Evolutionary conservation across 2,113 vertebrate species (phyloP).

Genomic region (Bucco capensis): DNA sequence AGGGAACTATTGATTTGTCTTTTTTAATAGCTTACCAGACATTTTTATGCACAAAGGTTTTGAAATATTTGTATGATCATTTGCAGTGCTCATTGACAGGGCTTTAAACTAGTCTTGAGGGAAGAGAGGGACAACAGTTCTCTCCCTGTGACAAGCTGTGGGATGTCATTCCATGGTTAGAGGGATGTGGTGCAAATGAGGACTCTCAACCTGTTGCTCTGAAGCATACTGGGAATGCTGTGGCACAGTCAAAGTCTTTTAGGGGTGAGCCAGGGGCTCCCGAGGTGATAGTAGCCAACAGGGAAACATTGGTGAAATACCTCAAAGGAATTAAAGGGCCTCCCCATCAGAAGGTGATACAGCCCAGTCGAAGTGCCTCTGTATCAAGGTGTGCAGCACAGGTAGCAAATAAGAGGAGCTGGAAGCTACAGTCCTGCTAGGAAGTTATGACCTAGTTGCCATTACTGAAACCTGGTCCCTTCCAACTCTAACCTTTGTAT

Average conservation of each 20-base stretch:
- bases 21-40: neutral
- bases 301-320: neutral
- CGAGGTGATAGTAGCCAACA: neutral
- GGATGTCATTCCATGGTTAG: too few relatives aligned
- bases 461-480: neutral
- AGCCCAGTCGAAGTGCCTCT: neutral
- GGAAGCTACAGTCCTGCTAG: neutral
- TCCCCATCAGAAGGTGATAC: neutral
- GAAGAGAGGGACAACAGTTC: too few relatives aligned
- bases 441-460: neutral
- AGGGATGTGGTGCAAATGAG: too few relatives aligned
- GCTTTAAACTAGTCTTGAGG: too few relatives aligned
- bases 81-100: too few relatives aligned
- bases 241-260: too few relatives aligned
- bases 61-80: neutral
- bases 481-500: too few relatives aligned
- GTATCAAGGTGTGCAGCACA: neutral
- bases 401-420: neutral
- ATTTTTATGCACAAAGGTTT: neutral
- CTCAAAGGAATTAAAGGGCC: neutral
- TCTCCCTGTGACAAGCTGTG: too few relatives aligned
- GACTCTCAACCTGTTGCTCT: too few relatives aligned
- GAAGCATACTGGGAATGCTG: too few relatives aligned
- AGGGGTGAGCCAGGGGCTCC: too few relatives aligned
- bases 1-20: neutral